Evolutionary conservation across 1,140 invertebrate species (phyloP), one percentile per base, ranked within the genome.

Genomic region (Planococcus citri): DNA sequence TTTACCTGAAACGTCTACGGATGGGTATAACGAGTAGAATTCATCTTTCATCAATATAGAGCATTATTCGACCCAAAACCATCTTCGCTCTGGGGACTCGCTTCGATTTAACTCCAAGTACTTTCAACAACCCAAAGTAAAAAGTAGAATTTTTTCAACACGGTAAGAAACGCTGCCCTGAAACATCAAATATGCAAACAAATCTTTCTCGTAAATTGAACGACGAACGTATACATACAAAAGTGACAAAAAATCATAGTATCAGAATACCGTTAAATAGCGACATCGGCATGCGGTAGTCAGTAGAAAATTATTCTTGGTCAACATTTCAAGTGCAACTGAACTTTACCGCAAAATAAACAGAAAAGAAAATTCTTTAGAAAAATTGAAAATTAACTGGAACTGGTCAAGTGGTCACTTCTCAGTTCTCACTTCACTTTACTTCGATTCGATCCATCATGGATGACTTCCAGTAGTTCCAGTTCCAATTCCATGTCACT

Each of bases 101-200:
- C 10, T 4, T 64, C 60, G 6, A 25, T 27, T 27, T 25, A 64
- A 64, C 24, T 64, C 22, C 60, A 24, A 25, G 14, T 20, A 14
- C 22, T 25, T 6, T 69, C 68, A 12, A 94, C 83, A 14, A 94
- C 88, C 8, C 90, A 94, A 1, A 97, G 80, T 72, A 94, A 84
- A 22, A 97, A 78, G 80, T 97, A 97, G 68, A 87, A 88, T 68
- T 97, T 82, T 78, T 93, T 91, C 68, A 98, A 80, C 61, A 95
- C 87, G 58, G 90, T 88, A 73, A 94, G 82, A 79, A 92, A 94
- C 0, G 92, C 92, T 61, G 89, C 87, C 76, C 85, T 85, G 76
- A 20, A 77, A 74, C 41, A 72, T n/a, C 10, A 51, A 51, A 73
- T n/a, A n/a, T n/a, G n/a, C n/a, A n/a, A n/a, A n/a, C n/a, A n/a